Percentiles rank a stretch among this genome's conserved stretches.
These are phyloP conservation scores for Matsumyia berberina DNA, from an alignment of 2,888 invertebrate species.

Conservation along the genomic window DNA sequence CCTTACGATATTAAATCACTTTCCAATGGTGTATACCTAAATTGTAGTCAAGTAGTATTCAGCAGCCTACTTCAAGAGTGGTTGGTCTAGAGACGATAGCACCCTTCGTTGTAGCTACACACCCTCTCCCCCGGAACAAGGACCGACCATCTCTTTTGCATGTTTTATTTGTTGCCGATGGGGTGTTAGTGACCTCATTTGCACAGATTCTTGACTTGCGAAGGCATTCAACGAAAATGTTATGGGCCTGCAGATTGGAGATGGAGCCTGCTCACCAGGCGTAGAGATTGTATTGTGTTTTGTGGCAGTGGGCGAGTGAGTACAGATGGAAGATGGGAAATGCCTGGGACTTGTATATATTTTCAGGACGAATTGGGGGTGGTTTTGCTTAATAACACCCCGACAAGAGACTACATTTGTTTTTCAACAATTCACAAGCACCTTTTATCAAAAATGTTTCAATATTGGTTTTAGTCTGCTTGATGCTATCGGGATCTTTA, in stretches of 20 bases:
- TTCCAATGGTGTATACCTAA: slow-evolving; percentile 60
- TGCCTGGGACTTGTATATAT: background rate
- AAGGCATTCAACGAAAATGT: slow-evolving; percentile 41
- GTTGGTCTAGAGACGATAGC: slow-evolving; percentile 41
- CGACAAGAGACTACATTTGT: slow-evolving; percentile 17
- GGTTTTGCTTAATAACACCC: slow-evolving; percentile 5
- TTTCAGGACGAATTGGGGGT: background rate
- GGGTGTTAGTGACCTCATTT: slow-evolving; percentile 70
- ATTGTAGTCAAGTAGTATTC: slow-evolving; percentile 49
- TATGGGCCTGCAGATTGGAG: slow-evolving; percentile 2
- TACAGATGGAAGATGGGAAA: background rate
- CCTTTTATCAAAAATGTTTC: slow-evolving; percentile 24
- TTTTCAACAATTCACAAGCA: slow-evolving; percentile 8
- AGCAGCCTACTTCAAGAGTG: slow-evolving; percentile 20
- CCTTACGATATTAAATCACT: slow-evolving; percentile 71
- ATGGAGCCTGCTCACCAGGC: background rate
- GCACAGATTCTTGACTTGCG: slow-evolving; percentile 58
- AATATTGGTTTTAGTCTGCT: slow-evolving; percentile 12
- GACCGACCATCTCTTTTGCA: slow-evolving; percentile 47
- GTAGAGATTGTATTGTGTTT: background rate
- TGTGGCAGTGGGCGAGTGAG: background rate
- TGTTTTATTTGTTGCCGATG: slow-evolving; percentile 62
- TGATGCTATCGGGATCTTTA: background rate
- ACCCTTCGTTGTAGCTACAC: background rate
- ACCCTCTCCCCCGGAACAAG: slow-evolving; percentile 13